These are phyloP conservation scores for Nebria salina DNA, from an alignment of 2,888 invertebrate species.

Conservation along the genomic window DNA sequence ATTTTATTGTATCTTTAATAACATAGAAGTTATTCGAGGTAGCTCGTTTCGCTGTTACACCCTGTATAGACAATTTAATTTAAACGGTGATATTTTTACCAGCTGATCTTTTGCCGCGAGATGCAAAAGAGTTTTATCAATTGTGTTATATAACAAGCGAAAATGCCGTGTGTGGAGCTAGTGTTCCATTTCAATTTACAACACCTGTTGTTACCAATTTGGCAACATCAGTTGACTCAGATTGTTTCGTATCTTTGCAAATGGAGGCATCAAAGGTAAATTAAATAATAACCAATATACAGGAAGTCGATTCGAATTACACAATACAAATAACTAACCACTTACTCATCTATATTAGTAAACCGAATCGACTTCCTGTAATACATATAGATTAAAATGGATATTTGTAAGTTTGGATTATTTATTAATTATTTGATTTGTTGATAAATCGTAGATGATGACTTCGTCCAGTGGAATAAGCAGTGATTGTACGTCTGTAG, in stretches of 20 bases:
- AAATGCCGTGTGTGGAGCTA: slow-evolving; percentile 58
- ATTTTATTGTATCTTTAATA: no score
- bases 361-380: no score
- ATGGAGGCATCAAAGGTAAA: slow-evolving; percentile 38
- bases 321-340: no score
- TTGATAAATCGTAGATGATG: not conserved
- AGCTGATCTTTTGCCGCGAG: slow-evolving; percentile 57
- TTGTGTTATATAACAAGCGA: slow-evolving; percentile 59
- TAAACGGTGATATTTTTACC: slow-evolving; percentile 44
- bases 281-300: not conserved
- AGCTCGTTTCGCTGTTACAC: no score
- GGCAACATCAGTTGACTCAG: slow-evolving; percentile 32
- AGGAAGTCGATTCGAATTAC: not conserved
- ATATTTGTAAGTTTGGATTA: no score
- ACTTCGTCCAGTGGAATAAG: not conserved
- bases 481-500: not conserved
- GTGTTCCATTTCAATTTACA: slow-evolving; percentile 57
- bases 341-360: no score
- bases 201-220: slow-evolving; percentile 30
- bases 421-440: no score
- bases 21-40: no score
- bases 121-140: slow-evolving; percentile 57
- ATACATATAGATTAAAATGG: no score
- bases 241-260: slow-evolving; percentile 35
- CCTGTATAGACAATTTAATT: not conserved